These are phyloP conservation scores for Unio pictorum DNA, from an alignment of 2,888 invertebrate species.

Conservation along the genomic window DNA sequence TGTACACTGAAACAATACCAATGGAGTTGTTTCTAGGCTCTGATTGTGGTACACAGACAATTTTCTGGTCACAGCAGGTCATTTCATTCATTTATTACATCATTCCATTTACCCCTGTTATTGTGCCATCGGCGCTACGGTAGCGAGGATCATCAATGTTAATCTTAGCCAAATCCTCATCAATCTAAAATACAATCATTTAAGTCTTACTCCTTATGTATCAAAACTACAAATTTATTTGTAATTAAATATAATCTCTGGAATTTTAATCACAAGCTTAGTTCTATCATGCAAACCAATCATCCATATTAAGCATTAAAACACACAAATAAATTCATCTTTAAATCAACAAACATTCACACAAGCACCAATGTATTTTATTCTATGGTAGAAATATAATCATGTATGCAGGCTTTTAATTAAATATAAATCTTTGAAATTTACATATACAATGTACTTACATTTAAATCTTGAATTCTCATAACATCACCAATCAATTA, in stretches of 20 bases:
- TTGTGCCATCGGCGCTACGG: constrained; percentile 55
- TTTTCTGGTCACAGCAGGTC: no score
- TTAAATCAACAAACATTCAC: not conserved
- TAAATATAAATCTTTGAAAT: constrained; percentile 4
- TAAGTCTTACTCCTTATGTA: constrained; percentile 5
- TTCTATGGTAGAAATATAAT: no score
- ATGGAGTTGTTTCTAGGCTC: no score
- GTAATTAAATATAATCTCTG: no score
- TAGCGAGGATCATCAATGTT: constrained; percentile 70
- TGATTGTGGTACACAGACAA: no score
- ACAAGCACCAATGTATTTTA: not conserved
- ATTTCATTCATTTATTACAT: no score
- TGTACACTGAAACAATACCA: no score
- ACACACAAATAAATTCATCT: not conserved
- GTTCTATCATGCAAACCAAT: no score
- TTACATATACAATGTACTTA: not conserved
- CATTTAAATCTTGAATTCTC: no score
- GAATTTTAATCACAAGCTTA: no score
- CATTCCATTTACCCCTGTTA: constrained; percentile 49
- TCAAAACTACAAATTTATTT: not conserved
- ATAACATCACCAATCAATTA: no score
- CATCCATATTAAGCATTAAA: no score
- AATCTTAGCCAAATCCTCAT: constrained; percentile 70
- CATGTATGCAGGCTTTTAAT: not conserved
- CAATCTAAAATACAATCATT: constrained; percentile 61